Conservation (phyloP, 1,140 invertebrate genomes). For the Lordiphosa collinella region DNA sequence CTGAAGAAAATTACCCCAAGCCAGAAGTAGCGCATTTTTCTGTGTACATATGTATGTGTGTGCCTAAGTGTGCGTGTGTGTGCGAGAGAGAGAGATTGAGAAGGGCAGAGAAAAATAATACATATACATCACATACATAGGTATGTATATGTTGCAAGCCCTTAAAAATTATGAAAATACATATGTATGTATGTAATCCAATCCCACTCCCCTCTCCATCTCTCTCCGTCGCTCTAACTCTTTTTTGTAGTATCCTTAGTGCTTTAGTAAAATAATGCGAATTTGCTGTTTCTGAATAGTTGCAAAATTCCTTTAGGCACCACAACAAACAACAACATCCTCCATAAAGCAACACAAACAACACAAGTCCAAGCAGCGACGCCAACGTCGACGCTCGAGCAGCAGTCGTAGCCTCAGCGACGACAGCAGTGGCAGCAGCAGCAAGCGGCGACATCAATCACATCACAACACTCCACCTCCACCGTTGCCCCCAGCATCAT, state of each 20-base stretch:
- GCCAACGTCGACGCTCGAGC: constrained; percentile 28
- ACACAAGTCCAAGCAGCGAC: constrained; percentile 22
- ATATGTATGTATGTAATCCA: constrained; percentile 2
- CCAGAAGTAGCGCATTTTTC: constrained; percentile 28
- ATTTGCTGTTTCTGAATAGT: constrained; percentile 80
- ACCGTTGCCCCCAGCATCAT: constrained; percentile 20
- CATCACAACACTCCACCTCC: constrained; percentile 15
- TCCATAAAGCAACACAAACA: constrained; percentile 10
- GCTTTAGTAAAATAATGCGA: constrained; percentile 76
- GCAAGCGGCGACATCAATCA: constrained; percentile 12
- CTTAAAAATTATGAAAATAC: too few species aligned
- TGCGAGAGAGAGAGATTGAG: constrained; percentile 17
- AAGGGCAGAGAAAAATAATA: constrained; percentile 14
- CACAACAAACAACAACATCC: constrained; percentile 42
- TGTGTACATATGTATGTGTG: constrained; percentile 35
- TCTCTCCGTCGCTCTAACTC: constrained; percentile 1
- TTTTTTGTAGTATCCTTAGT: constrained; percentile 58
- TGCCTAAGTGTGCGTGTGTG: constrained; percentile 9
- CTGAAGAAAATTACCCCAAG: constrained; percentile 22
- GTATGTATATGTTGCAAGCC: too few species aligned
- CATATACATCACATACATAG: too few species aligned
- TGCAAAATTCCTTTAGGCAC: constrained; percentile 78
- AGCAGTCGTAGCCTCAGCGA: constrained; percentile 22
- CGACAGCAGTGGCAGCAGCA: constrained; percentile 18
- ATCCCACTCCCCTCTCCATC: background rate